phyloP scores from a whole-genome alignment of 2,797 vertebrate species.

The Zonotrichia albicollis region DNA sequence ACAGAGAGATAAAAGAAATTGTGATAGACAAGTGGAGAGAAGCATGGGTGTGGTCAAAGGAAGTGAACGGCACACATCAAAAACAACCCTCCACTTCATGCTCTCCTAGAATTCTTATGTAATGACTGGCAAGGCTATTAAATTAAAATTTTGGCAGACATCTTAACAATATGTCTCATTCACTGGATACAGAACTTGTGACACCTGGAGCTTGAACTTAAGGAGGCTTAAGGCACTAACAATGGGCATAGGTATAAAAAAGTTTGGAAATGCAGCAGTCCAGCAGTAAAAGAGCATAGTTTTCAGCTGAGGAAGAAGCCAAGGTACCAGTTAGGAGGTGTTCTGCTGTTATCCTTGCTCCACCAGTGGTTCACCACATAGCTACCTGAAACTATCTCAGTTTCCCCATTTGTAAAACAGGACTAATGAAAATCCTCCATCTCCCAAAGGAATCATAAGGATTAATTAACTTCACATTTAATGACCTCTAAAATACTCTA shows the following conservation, averaged over 20 bases:
- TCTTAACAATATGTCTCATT: not conserved
- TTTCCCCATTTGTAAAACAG: constrained; percentile 8
- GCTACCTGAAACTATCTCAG: not conserved
- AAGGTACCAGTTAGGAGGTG: not conserved
- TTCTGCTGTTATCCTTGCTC: not conserved
- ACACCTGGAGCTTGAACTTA: not conserved
- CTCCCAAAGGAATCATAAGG: constrained; percentile 9
- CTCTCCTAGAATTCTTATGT: not conserved
- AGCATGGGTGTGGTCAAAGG: not conserved
- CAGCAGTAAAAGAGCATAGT: not conserved
- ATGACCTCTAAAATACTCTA: not conserved
- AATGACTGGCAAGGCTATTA: not conserved
- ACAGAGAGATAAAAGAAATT: not conserved
- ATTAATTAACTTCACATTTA: constrained; percentile 55
- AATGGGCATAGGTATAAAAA: not conserved
- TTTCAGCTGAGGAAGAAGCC: not conserved
- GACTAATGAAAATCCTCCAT: not conserved
- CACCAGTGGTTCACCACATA: not conserved
- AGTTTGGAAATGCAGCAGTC: not conserved
- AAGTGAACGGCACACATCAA: not conserved
- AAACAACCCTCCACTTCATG: rapidly evolving
- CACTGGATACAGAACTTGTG: not conserved
- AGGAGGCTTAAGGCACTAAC: not conserved
- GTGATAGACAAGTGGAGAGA: not conserved
- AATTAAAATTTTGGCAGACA: not conserved